Conservation (phyloP, 2,888 invertebrate genomes). For the Aleiodes leptofemur region DNA sequence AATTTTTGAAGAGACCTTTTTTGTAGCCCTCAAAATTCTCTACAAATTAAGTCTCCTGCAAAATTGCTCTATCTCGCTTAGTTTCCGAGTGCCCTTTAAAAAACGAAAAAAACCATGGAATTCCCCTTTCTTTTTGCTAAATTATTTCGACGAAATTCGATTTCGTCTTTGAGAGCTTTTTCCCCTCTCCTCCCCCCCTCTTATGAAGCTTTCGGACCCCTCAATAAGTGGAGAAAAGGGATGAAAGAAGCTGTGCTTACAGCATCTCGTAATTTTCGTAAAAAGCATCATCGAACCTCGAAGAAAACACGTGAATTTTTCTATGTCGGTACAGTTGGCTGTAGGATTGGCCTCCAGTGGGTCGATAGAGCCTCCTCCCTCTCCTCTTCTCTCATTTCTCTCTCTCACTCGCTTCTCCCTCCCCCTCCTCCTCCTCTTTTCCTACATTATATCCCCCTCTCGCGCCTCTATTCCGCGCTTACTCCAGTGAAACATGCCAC, state of each 20-base stretch:
- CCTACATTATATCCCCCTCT: conserved; percentile 28
- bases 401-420: no score
- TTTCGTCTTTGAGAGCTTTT: no score
- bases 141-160: no score
- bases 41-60: no score
- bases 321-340: conserved; percentile 32
- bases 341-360: conserved; percentile 49
- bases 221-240: background rate
- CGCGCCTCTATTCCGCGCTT: conserved; percentile 3
- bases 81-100: no score
- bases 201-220: no score
- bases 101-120: no score
- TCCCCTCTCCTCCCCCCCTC: no score
- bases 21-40: no score
- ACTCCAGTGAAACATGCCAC: conserved; percentile 26
- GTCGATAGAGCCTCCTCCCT: conserved; percentile 63
- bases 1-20: no score
- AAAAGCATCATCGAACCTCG: conserved; percentile 3
- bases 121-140: no score
- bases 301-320: conserved; percentile 28
- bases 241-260: conserved; percentile 28
- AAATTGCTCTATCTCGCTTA: no score
- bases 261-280: background rate
- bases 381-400: conserved; percentile 50
- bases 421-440: conserved; percentile 23